phyloP scores from a whole-genome alignment of 2,113 vertebrate species.

The Climacteris rufus region DNA sequence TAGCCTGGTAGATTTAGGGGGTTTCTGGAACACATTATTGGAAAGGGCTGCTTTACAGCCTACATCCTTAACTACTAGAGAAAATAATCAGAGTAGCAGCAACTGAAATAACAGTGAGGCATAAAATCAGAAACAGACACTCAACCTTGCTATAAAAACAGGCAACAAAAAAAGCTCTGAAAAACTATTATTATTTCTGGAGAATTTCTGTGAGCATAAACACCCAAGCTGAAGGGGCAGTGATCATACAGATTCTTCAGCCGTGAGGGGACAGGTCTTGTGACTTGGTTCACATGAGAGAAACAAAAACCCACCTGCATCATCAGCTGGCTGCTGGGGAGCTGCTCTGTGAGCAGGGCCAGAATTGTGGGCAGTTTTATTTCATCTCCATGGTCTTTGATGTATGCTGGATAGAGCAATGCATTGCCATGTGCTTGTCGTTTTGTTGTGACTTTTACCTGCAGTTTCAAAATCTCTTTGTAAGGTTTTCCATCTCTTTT shows the following conservation, averaged over 20 bases:
- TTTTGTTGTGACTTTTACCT: background rate
- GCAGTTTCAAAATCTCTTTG: background rate
- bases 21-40: background rate
- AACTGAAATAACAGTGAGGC: background rate
- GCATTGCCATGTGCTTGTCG: background rate
- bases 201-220: background rate
- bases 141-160: background rate
- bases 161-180: background rate
- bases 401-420: background rate
- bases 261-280: fast-evolving
- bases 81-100: background rate
- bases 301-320: background rate
- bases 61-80: background rate
- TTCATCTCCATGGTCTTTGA: background rate
- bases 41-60: background rate
- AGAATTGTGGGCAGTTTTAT: background rate
- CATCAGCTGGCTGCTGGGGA: background rate
- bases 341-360: background rate
- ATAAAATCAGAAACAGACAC: background rate
- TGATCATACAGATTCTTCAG: background rate
- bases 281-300: background rate
- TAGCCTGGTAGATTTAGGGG: background rate
- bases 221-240: background rate
- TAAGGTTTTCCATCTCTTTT: background rate
- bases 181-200: background rate